Evolutionary conservation across 2,888 invertebrate genomes (phyloP).

Genomic region (Sipha maydis): DNA sequence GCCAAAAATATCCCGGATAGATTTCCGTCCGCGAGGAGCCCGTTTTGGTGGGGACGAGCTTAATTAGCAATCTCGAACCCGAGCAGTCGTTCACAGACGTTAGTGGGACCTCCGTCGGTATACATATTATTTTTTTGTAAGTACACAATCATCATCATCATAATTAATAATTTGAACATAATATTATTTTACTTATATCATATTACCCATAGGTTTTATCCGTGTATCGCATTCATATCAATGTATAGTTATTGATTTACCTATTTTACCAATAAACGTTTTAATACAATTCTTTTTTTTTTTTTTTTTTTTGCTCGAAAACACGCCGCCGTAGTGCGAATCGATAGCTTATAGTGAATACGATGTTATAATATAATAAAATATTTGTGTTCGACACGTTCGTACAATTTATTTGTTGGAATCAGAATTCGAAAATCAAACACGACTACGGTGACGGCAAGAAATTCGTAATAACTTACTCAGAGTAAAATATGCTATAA

Average conservation of each 20-base stretch:
- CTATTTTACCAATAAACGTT: background rate
- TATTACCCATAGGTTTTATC: background rate
- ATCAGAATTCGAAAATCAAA: too few relatives aligned
- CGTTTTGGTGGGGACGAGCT: conserved; percentile 44
- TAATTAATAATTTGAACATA: background rate
- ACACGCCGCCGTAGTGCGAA: too few relatives aligned
- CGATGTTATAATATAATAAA: background rate
- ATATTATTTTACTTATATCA: background rate
- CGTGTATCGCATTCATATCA: background rate
- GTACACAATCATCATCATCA: conserved; percentile 28
- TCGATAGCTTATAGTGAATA: background rate
- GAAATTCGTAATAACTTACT: too few relatives aligned
- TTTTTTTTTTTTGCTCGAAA: background rate
- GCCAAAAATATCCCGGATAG: conserved; percentile 62
- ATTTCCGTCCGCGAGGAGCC: conserved; percentile 38
- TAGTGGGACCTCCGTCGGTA: conserved; percentile 53
- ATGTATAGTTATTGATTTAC: background rate
- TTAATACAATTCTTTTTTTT: background rate
- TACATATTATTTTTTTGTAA: conserved; percentile 45
- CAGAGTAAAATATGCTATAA: too few relatives aligned
- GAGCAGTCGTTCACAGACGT: conserved; percentile 51
- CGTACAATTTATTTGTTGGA: background rate
- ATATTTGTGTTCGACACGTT: background rate
- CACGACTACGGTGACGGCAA: too few relatives aligned
- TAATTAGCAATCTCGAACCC: conserved; percentile 22